These are phyloP conservation scores for Dicentrarchus labrax DNA, from an alignment of 2,113 vertebrate species.

Conservation along the genomic window DNA sequence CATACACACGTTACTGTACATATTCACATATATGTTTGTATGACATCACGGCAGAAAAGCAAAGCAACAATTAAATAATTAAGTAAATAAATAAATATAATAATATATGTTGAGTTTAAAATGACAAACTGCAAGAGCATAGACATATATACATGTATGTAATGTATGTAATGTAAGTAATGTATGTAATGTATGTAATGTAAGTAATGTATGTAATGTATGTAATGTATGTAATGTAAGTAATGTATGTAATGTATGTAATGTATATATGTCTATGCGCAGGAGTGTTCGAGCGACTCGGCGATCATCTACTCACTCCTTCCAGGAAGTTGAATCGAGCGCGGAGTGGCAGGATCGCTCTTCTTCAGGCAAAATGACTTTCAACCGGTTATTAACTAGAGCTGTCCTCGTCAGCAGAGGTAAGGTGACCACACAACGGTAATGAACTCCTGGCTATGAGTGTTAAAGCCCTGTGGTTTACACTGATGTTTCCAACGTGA, in stretches of 20 bases:
- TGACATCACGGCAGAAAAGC: too few species aligned
- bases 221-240: too few species aligned
- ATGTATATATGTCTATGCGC: too few species aligned
- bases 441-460: rapidly evolving
- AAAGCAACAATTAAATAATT: too few species aligned
- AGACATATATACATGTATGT: too few species aligned
- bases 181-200: too few species aligned
- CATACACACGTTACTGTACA: too few species aligned
- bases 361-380: conserved; percentile 66
- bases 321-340: conserved; percentile 52
- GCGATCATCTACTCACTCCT: background rate
- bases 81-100: background rate
- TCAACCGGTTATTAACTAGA: conserved; percentile 62
- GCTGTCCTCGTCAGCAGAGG: conserved; percentile 61
- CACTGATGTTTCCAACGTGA: background rate
- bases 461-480: background rate
- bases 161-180: too few species aligned
- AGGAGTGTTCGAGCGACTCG: background rate
- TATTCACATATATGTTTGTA: too few species aligned
- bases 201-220: too few species aligned
- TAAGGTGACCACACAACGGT: conserved; percentile 23
- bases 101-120: background rate
- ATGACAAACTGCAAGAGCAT: too few species aligned
- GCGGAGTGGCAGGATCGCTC: background rate
- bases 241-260: too few species aligned